Evolutionary conservation across 2,113 vertebrate species (phyloP), one percentile per base, ranked within the genome.

Genomic region (Lamprologus callipterus): DNA sequence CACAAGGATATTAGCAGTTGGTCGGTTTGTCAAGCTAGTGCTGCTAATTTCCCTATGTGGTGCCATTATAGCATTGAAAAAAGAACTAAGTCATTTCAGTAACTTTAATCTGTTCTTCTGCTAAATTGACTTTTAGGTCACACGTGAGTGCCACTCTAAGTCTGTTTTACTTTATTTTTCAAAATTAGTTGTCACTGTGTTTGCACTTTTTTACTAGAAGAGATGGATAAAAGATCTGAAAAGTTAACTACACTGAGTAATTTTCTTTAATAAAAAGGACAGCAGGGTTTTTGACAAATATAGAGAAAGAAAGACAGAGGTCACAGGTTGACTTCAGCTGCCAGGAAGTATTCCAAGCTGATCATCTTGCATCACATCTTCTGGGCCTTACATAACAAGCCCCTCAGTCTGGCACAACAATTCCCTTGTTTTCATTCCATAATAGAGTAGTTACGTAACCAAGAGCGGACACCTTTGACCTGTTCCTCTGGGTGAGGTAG

Each of bases 361-460:
- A 78, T 47, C 45, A 26, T 49, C 23, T 79, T n/a, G 7, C 47
- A 42, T 65, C 17, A 11, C 35, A 65, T 37, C 45, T 49, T 75
- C 19, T 49, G 33, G 7, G 54, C 16, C 53, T 91, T 87, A 82
- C 31, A 54, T 88, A 90, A 91, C 73, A 5, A 81, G 78, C 26
- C 28, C 53, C 45, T 58, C 54, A 3, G 53, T 10, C 49, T 82
- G 79, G 82, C 86, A 53, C 35, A 8, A 85, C 51, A 17, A 17
- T 80, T 55, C 84, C 28, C 17, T 42, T 82, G 82, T 86, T 90
- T 86, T 92, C 33, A 51, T 84, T 82, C 23, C 7, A 8, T 33
- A 10, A 40, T 16, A 9, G 33, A 73, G 8, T 86, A 63, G 19
- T 95, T 92, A 83, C 12, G 14, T 91, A 89, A 92, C 31, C 13